Base-by-base conservation (phyloP, 2,888 invertebrate species). In the Dinocampus coccinellae region DNA sequence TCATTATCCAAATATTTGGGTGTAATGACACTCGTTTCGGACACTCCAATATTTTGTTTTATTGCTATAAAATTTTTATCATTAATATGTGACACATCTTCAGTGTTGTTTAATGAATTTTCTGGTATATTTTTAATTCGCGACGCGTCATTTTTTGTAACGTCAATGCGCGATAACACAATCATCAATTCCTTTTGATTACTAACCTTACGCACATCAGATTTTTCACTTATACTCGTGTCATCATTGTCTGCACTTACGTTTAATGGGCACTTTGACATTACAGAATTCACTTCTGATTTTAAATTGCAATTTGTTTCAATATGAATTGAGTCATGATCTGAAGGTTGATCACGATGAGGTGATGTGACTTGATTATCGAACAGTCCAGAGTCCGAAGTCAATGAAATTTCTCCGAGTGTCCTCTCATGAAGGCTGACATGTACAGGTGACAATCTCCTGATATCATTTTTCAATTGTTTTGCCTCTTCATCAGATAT, bases 341-440 rank as follows among this genome's bases (percentile, higher is more conserved):
- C 16, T 9, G 11, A 1, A 63, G 26, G 16, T 52, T 52, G 34
- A 34, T 47, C n/a, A 6, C 11, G 11, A n/a, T 22, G 34, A 3
- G 22, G 4, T 26, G 16, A 10, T 20, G 36, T 20, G 29, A 57
- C 57, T 2, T 63, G 55, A 3, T 73, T 73, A 13, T 75, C 78
- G 52, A 75, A 76, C 13, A 76, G 68, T 13, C 79, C 76, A 10
- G 78, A 77, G 58, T 81, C 80, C 3, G 83, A 79, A 0, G 84
- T 85, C 16, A 87, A 75, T 0, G 85, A 86, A 36, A 87, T 84
- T 65, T 87, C 87, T 33, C 84, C 86, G 1, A 87, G 77, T 0
- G 87, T 87, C 1, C 87, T 80, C 64, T 87, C 87, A 0, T 83
- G 81, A 11, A 82, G 81, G 39, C 87, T 85, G 22, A 87, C 85